A percentile compares a stretch with the other conserved stretches of the same genome.
Conservation (phyloP, 2,113 vertebrate genomes). For the Microcebus lehilahytsara region DNA sequence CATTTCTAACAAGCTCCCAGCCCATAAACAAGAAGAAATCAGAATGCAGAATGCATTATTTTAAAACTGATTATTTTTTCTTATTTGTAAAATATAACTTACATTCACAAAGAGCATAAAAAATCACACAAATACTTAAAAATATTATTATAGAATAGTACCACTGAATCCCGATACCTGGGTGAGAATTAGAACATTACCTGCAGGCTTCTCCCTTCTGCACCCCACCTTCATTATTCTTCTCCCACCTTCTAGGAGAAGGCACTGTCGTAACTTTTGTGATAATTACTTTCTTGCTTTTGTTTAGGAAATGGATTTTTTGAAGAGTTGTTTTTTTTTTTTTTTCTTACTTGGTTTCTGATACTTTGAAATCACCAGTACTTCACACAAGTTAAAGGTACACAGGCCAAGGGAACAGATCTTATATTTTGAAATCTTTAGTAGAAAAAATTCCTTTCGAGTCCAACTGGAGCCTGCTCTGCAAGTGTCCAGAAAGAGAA, state of each 20-base stretch:
- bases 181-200: background rate
- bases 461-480: background rate
- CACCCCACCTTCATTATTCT: background rate
- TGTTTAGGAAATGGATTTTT: background rate
- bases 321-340: background rate
- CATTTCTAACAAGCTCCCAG: background rate
- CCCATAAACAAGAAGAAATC: background rate
- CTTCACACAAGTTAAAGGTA: background rate
- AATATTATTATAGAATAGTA: background rate
- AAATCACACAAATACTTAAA: background rate
- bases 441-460: background rate
- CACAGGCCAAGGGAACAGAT: background rate
- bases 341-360: background rate
- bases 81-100: background rate
- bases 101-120: background rate
- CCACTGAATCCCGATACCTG: background rate
- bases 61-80: background rate
- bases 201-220: background rate
- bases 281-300: slow-evolving; percentile 18
- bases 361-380: background rate
- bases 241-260: background rate
- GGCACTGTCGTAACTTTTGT: background rate
- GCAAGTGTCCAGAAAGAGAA: background rate
- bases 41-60: background rate
- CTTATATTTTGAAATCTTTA: background rate